Evolutionary conservation across 2,888 invertebrate species (phyloP).

Genomic region (Loripinus fragilis): DNA sequence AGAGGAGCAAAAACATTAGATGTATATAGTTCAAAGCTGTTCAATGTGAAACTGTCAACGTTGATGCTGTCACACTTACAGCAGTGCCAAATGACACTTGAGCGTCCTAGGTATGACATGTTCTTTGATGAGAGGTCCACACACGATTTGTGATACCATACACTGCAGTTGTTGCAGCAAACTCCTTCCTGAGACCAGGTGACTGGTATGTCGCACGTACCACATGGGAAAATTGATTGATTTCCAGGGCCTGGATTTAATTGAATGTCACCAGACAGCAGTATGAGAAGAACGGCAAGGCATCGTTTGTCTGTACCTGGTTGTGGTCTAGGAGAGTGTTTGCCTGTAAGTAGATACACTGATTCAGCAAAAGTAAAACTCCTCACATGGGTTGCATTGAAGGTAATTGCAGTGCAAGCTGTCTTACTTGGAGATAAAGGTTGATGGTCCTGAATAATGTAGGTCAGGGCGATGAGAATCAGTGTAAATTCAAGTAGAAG

Average conservation of each 20-base stretch:
- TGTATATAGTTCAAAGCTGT: constrained; percentile 23
- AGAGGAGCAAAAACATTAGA: constrained; percentile 23
- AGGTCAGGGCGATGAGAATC: neutral
- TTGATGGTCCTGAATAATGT: neutral
- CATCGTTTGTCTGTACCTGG: neutral
- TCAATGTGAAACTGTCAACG: constrained; percentile 26
- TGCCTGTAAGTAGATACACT: neutral
- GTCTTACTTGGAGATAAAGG: neutral
- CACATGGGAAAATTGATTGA: constrained; percentile 32
- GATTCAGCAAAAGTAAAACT: neutral
- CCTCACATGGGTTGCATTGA: neutral
- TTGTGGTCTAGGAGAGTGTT: neutral
- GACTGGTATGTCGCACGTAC: constrained; percentile 31
- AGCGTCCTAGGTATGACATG: constrained; percentile 22
- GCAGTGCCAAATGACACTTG: too few relatives aligned
- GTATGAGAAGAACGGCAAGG: neutral
- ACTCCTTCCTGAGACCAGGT: constrained; percentile 34
- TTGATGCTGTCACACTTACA: constrained; percentile 27
- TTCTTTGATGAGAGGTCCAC: constrained; percentile 17
- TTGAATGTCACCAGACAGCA: constrained; percentile 12
- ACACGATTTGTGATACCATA: constrained; percentile 23
- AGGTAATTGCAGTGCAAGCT: neutral
- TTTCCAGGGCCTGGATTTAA: constrained; percentile 30
- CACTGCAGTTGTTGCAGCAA: constrained; percentile 42
- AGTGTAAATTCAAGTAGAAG: neutral